A percentile compares a stretch with the other conserved stretches of the same genome.
Conservation (phyloP, 2,888 invertebrate species). For the Linnaemya tessellans region DNA sequence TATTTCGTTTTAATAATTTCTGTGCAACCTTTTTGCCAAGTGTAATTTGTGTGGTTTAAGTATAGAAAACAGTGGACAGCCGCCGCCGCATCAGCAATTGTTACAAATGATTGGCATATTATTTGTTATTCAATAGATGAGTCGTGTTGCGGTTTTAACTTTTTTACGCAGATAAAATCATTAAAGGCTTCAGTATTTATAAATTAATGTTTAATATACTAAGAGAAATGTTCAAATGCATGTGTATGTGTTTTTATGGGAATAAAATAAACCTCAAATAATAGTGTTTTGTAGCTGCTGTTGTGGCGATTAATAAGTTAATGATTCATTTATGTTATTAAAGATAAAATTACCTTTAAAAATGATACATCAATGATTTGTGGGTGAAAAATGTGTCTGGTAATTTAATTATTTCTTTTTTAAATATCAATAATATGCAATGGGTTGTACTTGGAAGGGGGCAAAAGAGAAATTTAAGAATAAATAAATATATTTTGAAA, state of each 20-base stretch:
- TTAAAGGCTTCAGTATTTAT: conserved; percentile 30
- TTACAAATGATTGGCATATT: conserved; percentile 35
- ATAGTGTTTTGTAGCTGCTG: conserved; percentile 6
- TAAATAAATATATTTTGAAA: too few species aligned
- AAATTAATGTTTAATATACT: conserved; percentile 13
- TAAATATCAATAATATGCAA: too few species aligned
- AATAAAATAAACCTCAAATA: conserved; percentile 32
- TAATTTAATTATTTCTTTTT: background rate
- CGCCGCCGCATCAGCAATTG: conserved; percentile 1
- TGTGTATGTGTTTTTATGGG: conserved; percentile 8
- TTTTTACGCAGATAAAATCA: conserved; percentile 15
- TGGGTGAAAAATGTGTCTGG: background rate
- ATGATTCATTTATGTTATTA: conserved; percentile 15
- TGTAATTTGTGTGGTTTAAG: conserved; percentile 32
- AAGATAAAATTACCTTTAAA: background rate
- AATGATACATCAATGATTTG: background rate
- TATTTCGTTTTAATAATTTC: conserved; percentile 38
- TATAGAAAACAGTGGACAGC: conserved; percentile 8
- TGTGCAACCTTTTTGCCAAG: too few species aligned
- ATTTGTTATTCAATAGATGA: conserved; percentile 14
- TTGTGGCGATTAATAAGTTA: conserved; percentile 35
- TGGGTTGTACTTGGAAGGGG: too few species aligned
- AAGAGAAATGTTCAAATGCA: background rate
- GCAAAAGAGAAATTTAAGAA: too few species aligned
- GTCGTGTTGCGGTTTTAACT: conserved; percentile 9